Conservation (phyloP, 2,888 invertebrate genomes). For the Mesodorylaimus sp. region DNA sequence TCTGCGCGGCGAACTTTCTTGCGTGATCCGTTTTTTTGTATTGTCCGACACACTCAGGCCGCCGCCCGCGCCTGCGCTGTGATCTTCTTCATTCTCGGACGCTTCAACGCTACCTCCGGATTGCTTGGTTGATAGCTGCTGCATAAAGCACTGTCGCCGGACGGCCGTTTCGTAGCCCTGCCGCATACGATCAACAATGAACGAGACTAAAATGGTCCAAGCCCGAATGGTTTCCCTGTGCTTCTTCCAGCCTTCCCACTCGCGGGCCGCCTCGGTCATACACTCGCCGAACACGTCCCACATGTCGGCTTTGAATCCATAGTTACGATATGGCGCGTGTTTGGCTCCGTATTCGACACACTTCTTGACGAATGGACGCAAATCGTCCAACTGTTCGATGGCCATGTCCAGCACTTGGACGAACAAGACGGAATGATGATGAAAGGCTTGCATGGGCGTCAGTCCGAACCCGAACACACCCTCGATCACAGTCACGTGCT, state of each 20-base stretch:
- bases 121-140: too few species aligned
- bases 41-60: too few species aligned
- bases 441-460: slow-evolving; percentile 1
- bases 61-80: too few species aligned
- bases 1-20: too few species aligned
- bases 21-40: too few species aligned
- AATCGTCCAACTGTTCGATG: background rate
- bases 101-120: too few species aligned
- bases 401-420: slow-evolving; percentile 4
- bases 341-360: slow-evolving; percentile 5
- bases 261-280: slow-evolving; percentile 17
- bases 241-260: slow-evolving; percentile 18
- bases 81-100: too few species aligned
- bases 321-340: slow-evolving; percentile 3
- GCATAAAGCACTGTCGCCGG: background rate
- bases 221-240: slow-evolving; percentile 17
- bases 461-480: slow-evolving; percentile 9
- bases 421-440: slow-evolving; percentile 3
- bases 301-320: slow-evolving; percentile 7
- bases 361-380: background rate
- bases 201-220: slow-evolving; percentile 18
- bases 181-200: slow-evolving; percentile 17
- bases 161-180: slow-evolving; percentile 11
- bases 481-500: slow-evolving; percentile 12
- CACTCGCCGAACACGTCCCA: slow-evolving; percentile 18